Percentiles rank a stretch among this genome's conserved stretches.
Evolutionary conservation across 2,888 invertebrate species (phyloP).

Genomic region (Pyrrhosoma nymphula): DNA sequence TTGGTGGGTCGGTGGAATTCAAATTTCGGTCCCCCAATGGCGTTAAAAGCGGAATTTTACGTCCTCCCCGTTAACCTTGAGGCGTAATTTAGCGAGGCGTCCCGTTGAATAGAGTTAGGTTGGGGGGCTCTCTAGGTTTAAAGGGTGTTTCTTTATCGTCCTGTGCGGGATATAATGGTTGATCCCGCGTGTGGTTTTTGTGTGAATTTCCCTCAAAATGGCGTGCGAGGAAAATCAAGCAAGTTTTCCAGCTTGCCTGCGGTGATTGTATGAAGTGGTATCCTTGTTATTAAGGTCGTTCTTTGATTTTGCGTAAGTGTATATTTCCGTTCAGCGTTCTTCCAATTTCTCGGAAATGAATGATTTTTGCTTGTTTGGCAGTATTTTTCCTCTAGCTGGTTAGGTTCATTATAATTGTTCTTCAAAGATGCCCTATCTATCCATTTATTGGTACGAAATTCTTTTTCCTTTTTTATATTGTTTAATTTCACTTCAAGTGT

Average conservation of each 20-base stretch:
- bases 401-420: no score
- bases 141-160: not conserved
- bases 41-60: not conserved
- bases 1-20: not conserved
- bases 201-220: not conserved
- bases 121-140: not conserved
- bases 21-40: not conserved
- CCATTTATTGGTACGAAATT: no score
- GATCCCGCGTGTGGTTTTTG: not conserved
- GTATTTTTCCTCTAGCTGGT: no score
- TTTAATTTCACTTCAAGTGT: no score
- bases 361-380: no score
- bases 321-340: no score
- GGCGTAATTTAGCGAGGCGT: not conserved
- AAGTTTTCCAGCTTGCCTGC: not conserved
- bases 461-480: no score
- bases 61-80: not conserved
- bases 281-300: no score
- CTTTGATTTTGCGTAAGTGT: no score
- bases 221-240: not conserved
- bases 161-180: not conserved
- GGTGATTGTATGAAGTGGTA: no score
- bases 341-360: no score
- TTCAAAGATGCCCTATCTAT: no score
- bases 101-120: not conserved